Percentiles rank a stretch among this genome's conserved stretches.
Evolutionary conservation across 2,113 vertebrate genomes (phyloP).

Genomic region (Onychorhynchus coronatus): DNA sequence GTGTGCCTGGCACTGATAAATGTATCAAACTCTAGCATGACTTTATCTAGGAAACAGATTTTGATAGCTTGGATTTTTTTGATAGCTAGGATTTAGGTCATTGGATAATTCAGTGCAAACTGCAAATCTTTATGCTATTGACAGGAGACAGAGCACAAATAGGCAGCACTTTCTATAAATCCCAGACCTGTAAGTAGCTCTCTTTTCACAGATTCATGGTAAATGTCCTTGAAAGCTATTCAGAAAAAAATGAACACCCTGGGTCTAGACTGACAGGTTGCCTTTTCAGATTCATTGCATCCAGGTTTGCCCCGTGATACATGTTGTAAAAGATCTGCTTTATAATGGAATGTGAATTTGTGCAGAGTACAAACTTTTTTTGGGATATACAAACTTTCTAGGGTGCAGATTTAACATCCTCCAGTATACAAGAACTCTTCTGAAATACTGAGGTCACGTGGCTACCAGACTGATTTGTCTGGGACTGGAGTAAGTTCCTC

Average conservation of each 20-base stretch:
- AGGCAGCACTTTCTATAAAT: constrained; percentile 60
- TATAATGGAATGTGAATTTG: accelerated
- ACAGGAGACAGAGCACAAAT: constrained; percentile 69
- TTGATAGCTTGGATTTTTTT: constrained; percentile 63
- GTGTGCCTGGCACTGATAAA: constrained; percentile 63
- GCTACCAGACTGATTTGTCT: neutral
- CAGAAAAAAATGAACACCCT: neutral
- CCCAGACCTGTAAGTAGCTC: constrained; percentile 46
- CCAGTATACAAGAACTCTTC: neutral
- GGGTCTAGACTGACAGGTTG: neutral
- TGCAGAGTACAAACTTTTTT: neutral
- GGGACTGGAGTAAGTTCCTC: neutral
- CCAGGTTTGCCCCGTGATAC: neutral
- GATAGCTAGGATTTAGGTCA: constrained; percentile 75
- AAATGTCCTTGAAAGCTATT: constrained; percentile 54
- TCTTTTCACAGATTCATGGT: constrained; percentile 48
- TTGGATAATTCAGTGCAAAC: constrained; percentile 69
- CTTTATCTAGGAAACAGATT: constrained; percentile 72
- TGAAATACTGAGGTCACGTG: neutral
- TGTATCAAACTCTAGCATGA: constrained; percentile 6
- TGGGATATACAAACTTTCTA: neutral
- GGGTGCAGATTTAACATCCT: neutral
- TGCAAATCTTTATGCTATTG: constrained; percentile 67
- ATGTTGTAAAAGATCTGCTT: neutral
- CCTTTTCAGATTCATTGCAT: neutral